Conservation (phyloP, 2,888 invertebrate species). For the Notodonta dromedarius region DNA sequence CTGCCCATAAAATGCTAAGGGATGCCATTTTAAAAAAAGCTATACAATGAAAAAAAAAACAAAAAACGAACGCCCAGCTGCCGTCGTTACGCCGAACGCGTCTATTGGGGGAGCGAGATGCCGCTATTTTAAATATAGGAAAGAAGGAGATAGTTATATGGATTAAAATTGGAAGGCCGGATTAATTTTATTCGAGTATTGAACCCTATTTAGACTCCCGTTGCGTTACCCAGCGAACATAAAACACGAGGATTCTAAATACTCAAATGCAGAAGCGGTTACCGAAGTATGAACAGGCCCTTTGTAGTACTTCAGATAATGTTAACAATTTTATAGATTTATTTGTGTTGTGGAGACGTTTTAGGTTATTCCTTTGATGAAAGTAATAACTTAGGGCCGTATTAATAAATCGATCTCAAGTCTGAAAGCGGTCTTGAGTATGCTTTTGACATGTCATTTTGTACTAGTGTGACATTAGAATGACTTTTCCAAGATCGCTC, state of each 20-base stretch:
- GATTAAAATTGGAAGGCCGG: conserved; percentile 67
- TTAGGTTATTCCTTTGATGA: not conserved
- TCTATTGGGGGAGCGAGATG: conserved; percentile 59
- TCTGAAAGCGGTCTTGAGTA: too few species aligned
- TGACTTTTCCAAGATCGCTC: too few species aligned
- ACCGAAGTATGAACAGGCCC: not conserved
- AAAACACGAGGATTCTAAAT: not conserved
- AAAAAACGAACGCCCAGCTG: conserved; percentile 78
- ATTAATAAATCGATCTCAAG: too few species aligned
- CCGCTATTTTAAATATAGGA: conserved; percentile 28
- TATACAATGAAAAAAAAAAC: conserved; percentile 63
- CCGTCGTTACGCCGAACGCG: conserved; percentile 67
- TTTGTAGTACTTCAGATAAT: conserved; percentile 55
- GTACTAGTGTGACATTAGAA: too few species aligned
- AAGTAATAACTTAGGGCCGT: not conserved
- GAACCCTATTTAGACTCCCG: conserved; percentile 66
- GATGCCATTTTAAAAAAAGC: conserved; percentile 72
- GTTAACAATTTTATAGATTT: conserved; percentile 57
- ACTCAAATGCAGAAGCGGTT: not conserved
- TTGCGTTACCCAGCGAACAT: not conserved
- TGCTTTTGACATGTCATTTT: too few species aligned
- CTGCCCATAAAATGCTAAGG: conserved; percentile 74
- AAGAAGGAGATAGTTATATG: conserved; percentile 57
- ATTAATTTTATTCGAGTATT: conserved; percentile 77
- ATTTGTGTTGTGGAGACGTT: conserved; percentile 36